Percentiles rank a stretch among this genome's conserved stretches.
phyloP scores from a whole-genome alignment of 2,888 invertebrate species.

The Chorisops tibialis region DNA sequence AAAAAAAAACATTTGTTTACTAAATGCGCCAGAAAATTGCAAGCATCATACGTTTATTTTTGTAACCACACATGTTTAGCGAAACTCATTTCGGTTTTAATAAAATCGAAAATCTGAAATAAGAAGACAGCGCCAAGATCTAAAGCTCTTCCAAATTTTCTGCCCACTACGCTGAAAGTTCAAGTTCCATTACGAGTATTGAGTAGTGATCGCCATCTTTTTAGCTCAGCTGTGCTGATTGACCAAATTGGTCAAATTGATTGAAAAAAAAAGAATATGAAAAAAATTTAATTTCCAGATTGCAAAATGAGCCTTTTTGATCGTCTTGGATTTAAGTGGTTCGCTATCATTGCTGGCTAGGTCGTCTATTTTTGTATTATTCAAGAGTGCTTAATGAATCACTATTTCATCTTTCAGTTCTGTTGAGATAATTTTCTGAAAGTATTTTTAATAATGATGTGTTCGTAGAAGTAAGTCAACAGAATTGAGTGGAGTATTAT shows the following conservation, averaged over 20 bases:
- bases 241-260: background rate
- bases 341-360: background rate
- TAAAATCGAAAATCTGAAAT: background rate
- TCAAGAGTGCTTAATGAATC: too few relatives aligned
- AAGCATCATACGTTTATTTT: background rate
- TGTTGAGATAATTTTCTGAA: too few relatives aligned
- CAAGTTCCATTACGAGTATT: too few relatives aligned
- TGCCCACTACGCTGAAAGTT: background rate
- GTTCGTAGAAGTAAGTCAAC: too few relatives aligned
- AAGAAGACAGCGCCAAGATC: background rate
- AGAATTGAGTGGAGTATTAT: too few relatives aligned
- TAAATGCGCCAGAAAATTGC: background rate
- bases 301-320: too few relatives aligned
- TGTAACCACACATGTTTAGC: background rate
- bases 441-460: too few relatives aligned
- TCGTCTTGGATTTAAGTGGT: background rate
- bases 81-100: background rate
- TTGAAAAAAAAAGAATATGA: too few relatives aligned
- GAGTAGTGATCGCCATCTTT: too few relatives aligned
- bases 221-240: background rate
- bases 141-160: background rate
- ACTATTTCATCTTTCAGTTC: background rate
- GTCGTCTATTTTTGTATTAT: constrained; percentile 1
- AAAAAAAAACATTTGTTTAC: too few relatives aligned
- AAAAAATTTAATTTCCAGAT: too few relatives aligned